Evolutionary conservation across 2,888 invertebrate species (phyloP), one percentile per base, ranked within the genome.

Genomic region (Cephus runcator): DNA sequence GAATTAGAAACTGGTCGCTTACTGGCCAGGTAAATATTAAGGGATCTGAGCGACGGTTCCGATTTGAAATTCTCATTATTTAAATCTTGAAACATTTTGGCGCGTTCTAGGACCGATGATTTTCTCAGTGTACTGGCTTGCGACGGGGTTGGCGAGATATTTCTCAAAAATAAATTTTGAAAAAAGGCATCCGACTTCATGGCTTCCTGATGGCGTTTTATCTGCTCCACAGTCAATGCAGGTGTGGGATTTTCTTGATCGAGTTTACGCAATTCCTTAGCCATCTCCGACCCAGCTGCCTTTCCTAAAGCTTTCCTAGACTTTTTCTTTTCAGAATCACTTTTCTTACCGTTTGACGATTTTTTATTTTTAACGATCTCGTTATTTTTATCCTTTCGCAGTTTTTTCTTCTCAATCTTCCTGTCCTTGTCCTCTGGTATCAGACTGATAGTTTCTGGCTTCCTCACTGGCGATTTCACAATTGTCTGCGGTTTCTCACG

Each of bases 1-100:
- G 96, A 96, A 83, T 95, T 93, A 2, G 94, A 94, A 0, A 96
- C 96, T 9, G 96, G 95, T 86, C 94, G 94, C 81, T 95, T 94
- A 84, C 95, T 93, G 73, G 94, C 93, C 69, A 96, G 92, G 87
- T 96, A 96, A 56, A 94, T 93, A 87, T 94, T 95, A 81, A 95
- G 87, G 6, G 93, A 92, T 71, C 93, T 91, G 34, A 93, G 89
- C 12, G 94, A 93, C 77, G 95, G 94, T 79, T 95, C 94, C 40
- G 93, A 92, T 82, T 87, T 92, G 77, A 87, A 90, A 81, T 86
- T 90, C 74, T 91, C 91, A 40, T 92, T 81, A 9, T 83, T 92
- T 71, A 90, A 88, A n/a, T 93, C 93, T 83, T 95, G 95, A 88
- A 96, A 95, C 87, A 95, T 94, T 88, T 93, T 93, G 0, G 95